phyloP scores from a whole-genome alignment of 2,113 vertebrate species.

The Mesitornis unicolor region DNA sequence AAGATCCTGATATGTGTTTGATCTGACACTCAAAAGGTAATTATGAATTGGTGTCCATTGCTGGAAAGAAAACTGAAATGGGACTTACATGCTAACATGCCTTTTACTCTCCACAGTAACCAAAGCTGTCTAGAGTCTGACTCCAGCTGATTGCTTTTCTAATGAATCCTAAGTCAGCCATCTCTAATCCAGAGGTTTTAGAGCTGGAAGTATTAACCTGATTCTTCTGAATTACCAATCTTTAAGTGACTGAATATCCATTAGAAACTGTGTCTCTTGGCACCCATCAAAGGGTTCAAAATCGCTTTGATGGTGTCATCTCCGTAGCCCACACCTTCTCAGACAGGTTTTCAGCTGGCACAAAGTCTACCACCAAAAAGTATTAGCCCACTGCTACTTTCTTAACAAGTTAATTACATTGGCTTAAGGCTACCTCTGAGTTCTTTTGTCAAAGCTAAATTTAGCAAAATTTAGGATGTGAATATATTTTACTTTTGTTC shows the following conservation, averaged over 20 bases:
- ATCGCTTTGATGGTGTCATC: constrained; percentile 38
- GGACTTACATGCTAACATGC: neutral
- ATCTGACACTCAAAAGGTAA: neutral
- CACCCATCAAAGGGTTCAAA: constrained; percentile 35
- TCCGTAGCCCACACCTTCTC: neutral
- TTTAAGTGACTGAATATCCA: constrained; percentile 43
- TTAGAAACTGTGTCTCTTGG: neutral
- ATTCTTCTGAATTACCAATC: constrained; percentile 38
- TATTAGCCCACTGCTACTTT: neutral
- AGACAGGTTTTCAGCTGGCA: neutral
- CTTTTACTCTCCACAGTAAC: neutral
- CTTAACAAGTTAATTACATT: constrained; percentile 24
- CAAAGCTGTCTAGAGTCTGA: neutral
- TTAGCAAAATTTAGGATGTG: constrained; percentile 16
- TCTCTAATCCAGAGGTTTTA: constrained; percentile 31
- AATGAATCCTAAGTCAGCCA: constrained; percentile 42
- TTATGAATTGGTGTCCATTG: neutral
- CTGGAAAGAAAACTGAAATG: neutral
- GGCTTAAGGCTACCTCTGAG: neutral
- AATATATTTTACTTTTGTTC: constrained; percentile 52
- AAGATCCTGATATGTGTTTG: neutral
- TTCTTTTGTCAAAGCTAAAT: constrained; percentile 39
- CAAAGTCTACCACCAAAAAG: neutral
- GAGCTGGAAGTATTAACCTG: constrained; percentile 31
- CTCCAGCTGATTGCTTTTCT: constrained; percentile 25